Base-by-base conservation (phyloP, 2,888 invertebrate genomes). In the Drosophila anceps region DNA sequence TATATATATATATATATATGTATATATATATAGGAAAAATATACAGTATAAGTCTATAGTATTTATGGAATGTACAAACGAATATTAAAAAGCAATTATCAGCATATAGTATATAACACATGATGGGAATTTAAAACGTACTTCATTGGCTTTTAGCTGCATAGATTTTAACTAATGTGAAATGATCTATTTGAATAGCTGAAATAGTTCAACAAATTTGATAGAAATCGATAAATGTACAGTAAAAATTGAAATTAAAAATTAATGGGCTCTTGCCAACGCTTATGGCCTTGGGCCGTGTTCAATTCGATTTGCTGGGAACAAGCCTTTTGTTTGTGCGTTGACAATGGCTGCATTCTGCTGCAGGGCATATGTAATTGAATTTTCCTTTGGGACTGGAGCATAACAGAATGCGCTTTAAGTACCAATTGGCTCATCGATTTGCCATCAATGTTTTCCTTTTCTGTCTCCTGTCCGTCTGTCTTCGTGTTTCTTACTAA, bases 361-460 rank as follows among this genome's bases (percentile, higher is more conserved):
- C 24, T 73, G 58, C 57, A 43, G 39, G 57, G 39, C 46, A 44
- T 41, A 57, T 68, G 15, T 43, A 73, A 66, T 74, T 69, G 69
- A 73, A 62, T 65, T 78, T 73, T 48, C 58, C 60, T 61, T 54
- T 37, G 44, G 43, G 15, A 4, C 24, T 2, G 48, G 31, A 31
- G 27, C 29, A 62, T 37, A 68, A 43, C 44, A 39, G 63, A 75
- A 58, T 71, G 53, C 53, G 61, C 31, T 66, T 53, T 61, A 51
- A 69, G 65, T 54, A 66, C 33, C 46, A 58, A 66, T 73, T 73
- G 67, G 35, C 20, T 37, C 74, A 82, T 82, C 81, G 81, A 82
- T 82, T 85, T 68, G 57, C 66, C 64, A 73, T 69, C 60, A 72
- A 51, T 63, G 41, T n/a, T 15, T 41, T 5, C 20, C 20, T 15